Base-by-base conservation (phyloP, 1,140 invertebrate species). In the Rhizoglyphus robini region DNA sequence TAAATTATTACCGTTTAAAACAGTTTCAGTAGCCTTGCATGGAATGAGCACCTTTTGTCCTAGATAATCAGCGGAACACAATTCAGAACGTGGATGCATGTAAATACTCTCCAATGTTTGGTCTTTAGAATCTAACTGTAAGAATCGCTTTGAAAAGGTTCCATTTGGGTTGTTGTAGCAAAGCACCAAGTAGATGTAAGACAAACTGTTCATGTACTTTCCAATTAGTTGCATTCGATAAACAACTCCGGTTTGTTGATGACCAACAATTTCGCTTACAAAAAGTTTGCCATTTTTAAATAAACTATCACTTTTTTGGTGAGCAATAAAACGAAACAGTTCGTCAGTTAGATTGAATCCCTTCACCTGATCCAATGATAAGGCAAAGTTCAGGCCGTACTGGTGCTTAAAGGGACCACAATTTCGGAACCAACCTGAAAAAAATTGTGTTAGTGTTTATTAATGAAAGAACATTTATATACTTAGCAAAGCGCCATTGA, bases 381-480 rank as follows among this genome's bases (percentile, higher is more conserved):
- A 8, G 18, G 36, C 36, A 41, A 41, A 41, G 18, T 41, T 18
- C 8, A 41, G 18, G 36, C 18, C 18, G 18, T 18, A 18, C 36
- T 11, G 8, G 8, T 41, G 8, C 36, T 41, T 41, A 8, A 41
- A 8, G 18, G 36, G 36, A 11, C 8, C 8, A 41, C 36, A 41
- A 41, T 41, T 41, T 41, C 18, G 36, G 8, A 41, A 41, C 36
- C 36, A 41, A 41, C 36, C 36, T 41, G 18, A 41, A 41, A 41
- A 41, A n/a, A n/a, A n/a, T n/a, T n/a, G 36, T 41, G 36, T 11
- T 11, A 41, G 8, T 11, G 36, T 8, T 41, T 41, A 41, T 41
- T 54, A n/a, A 54, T 15, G 13, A 54, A 27, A 54, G n/a, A 54
- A 23, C 49, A 54, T 13, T 54, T 54, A n/a, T 54, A 54, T 27